Percentiles rank a stretch among this genome's conserved stretches.
Conservation (phyloP, 2,113 vertebrate genomes). For the Ptyas mucosa region DNA sequence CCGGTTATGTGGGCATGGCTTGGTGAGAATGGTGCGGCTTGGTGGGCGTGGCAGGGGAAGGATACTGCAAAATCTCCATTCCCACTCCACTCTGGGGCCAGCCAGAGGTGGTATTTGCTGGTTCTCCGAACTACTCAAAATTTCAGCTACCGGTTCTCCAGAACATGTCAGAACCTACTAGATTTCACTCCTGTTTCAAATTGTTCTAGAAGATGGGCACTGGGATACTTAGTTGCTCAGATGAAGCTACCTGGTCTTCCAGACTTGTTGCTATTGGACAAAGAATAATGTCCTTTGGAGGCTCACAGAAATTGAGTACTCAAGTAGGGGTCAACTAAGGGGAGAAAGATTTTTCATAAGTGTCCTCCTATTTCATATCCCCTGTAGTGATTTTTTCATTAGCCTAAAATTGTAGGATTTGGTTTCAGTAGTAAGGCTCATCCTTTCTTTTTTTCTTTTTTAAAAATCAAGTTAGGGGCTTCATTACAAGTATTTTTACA, state of each 20-base stretch:
- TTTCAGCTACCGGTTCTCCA: no score
- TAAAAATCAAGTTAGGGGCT: background rate
- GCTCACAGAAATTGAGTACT: background rate
- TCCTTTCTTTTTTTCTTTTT: background rate
- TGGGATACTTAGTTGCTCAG: background rate
- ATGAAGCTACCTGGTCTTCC: background rate
- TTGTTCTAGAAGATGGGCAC: background rate
- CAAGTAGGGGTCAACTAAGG: background rate
- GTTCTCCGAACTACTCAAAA: no score
- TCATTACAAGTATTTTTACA: background rate
- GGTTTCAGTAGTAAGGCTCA: background rate
- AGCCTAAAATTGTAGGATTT: background rate
- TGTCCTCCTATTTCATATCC: background rate
- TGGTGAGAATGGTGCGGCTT: no score
- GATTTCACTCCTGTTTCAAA: no score
- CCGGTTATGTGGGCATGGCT: no score
- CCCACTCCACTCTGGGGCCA: no score
- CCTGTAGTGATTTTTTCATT: background rate
- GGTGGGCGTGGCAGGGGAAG: no score
- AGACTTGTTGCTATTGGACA: background rate
- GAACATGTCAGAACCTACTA: no score
- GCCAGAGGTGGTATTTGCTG: no score
- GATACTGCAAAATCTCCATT: no score
- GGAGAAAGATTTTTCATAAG: background rate
- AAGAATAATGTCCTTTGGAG: background rate